Conservation (phyloP, 1,140 invertebrate species). For the Drosophila grimshawi region DNA sequence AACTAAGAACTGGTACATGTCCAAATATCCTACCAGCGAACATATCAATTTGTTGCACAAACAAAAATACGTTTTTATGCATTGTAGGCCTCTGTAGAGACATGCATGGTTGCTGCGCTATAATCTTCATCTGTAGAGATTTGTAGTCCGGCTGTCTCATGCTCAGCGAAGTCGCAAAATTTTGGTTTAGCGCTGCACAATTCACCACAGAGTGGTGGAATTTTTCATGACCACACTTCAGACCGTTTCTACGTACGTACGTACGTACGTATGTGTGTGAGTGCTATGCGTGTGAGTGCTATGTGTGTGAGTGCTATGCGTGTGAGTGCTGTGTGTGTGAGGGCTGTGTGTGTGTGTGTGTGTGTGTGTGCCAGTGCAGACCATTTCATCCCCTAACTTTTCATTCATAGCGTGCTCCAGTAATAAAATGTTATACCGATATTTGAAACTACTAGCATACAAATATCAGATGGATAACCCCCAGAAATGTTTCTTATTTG, state of each 20-base stretch:
- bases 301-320: too few relatives aligned
- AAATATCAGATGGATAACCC: constrained; percentile 12
- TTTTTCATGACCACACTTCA: constrained; percentile 30
- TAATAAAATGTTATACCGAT: constrained; percentile 75
- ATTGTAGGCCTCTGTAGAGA: constrained; percentile 8
- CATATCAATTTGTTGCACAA: neutral
- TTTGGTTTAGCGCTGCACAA: constrained; percentile 39
- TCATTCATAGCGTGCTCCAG: constrained; percentile 78
- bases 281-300: neutral
- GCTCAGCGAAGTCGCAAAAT: constrained; percentile 35
- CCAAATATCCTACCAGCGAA: neutral
- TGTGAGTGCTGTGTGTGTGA: too few relatives aligned
- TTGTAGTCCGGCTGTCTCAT: constrained; percentile 17
- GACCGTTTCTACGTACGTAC: constrained; percentile 12
- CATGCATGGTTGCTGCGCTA: constrained; percentile 12
- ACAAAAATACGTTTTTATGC: constrained; percentile 4
- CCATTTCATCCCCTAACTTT: constrained; percentile 74
- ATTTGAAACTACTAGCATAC: constrained; percentile 43
- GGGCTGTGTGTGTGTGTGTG: neutral
- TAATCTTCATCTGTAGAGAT: constrained; percentile 19
- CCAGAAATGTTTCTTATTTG: neutral
- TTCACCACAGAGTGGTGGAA: constrained; percentile 47
- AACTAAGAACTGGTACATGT: too few relatives aligned
- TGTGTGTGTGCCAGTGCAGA: constrained; percentile 20
- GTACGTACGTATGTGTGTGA: constrained; percentile 15